Percentiles rank a stretch among this genome's conserved stretches.
phyloP scores from a whole-genome alignment of 2,888 invertebrate genomes.

The Beris morrisii region DNA sequence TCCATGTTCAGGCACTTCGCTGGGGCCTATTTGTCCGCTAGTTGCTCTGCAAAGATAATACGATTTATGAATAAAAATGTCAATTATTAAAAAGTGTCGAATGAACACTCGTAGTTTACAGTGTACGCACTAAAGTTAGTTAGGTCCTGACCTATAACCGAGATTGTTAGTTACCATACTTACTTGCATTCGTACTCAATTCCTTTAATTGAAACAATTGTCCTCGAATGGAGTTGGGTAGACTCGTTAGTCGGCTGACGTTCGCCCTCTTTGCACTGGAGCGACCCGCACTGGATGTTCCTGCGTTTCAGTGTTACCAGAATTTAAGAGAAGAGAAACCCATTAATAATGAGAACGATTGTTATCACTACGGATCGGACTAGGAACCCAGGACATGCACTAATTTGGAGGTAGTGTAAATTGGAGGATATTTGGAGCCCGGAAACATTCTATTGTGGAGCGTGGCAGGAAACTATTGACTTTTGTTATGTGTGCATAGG shows the following conservation, averaged over 20 bases:
- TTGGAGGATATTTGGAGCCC: not conserved
- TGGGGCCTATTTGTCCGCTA: constrained; percentile 65
- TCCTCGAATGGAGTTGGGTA: constrained; percentile 83
- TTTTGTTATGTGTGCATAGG: no score
- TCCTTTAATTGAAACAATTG: constrained; percentile 86
- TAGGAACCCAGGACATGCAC: no score
- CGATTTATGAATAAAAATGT: constrained; percentile 19
- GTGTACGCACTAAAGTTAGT: no score
- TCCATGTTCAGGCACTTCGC: constrained; percentile 76
- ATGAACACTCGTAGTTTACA: not conserved
- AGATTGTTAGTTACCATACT: constrained; percentile 55
- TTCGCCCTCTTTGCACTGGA: constrained; percentile 91
- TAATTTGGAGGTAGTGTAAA: no score
- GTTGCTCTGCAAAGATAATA: constrained; percentile 64
- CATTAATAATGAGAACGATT: constrained; percentile 27
- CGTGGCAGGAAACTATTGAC: not conserved
- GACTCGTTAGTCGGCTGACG: constrained; percentile 77
- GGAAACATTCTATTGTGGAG: not conserved
- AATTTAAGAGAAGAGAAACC: not conserved
- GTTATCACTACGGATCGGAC: constrained; percentile 22
- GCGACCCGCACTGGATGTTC: constrained; percentile 89
- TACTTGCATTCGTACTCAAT: constrained; percentile 96
- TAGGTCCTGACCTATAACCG: not conserved
- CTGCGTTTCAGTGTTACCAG: constrained; percentile 55
- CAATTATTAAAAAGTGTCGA: not conserved